Conservation (phyloP, 2,888 invertebrate species). For the Caenorhabditis virilis region DNA sequence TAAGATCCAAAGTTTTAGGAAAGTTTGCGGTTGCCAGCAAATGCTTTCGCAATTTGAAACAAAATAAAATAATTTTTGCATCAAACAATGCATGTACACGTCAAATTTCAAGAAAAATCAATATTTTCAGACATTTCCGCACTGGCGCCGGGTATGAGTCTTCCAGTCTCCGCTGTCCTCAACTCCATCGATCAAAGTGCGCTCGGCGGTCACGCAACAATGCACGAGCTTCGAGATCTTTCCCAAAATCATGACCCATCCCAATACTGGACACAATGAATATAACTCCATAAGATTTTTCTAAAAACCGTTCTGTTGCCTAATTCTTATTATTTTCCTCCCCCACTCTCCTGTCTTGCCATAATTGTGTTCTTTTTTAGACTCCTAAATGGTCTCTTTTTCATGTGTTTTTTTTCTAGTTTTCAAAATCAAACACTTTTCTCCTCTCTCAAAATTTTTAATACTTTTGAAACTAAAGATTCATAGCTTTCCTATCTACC, state of each 20-base stretch:
- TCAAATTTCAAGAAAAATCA: not conserved
- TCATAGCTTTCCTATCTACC: no score
- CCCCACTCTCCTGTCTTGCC: conserved; percentile 1
- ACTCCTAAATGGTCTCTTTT: no score
- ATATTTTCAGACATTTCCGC: conserved; percentile 38
- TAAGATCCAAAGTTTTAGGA: no score
- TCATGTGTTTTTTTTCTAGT: no score
- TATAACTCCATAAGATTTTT: no score
- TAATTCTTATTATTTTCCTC: conserved; percentile 3
- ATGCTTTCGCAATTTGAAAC: not conserved
- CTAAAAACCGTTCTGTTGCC: no score
- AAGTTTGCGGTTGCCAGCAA: not conserved
- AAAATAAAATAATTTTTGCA: conserved; percentile 4
- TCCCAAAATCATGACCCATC: conserved; percentile 32
- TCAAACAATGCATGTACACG: not conserved
- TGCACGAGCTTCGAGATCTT: conserved; percentile 37
- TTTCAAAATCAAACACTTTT: conserved; percentile 29
- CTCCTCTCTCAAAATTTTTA: not conserved
- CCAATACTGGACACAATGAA: conserved; percentile 41
- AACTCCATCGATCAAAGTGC: conserved; percentile 44
- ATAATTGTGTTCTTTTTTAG: no score
- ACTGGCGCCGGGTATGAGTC: conserved; percentile 41
- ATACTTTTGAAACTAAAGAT: not conserved
- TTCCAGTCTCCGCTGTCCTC: conserved; percentile 54
- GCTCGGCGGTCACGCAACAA: conserved; percentile 23